Percentiles rank a stretch among this genome's conserved stretches.
These are phyloP conservation scores for Daboia siamensis DNA, from an alignment of 2,113 vertebrate genomes.

Conservation along the genomic window DNA sequence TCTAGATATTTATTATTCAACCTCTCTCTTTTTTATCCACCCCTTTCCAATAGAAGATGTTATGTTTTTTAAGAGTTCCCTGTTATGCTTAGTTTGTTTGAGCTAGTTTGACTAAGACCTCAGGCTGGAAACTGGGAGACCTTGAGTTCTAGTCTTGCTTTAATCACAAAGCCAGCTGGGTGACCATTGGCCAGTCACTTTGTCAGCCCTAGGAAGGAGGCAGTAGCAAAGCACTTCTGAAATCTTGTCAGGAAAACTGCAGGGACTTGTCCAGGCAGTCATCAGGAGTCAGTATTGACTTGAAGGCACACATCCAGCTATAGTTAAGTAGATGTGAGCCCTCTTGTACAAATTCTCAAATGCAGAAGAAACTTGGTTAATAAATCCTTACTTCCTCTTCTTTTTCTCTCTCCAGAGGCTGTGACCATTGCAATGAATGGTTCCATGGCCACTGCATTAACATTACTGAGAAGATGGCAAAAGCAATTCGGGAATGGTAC, in stretches of 20 bases:
- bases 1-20: neutral
- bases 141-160: neutral
- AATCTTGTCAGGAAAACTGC: neutral
- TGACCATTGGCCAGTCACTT: neutral
- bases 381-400: neutral
- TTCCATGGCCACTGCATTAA: slow-evolving; percentile 91
- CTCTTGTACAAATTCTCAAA: neutral
- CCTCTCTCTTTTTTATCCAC: neutral
- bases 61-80: neutral
- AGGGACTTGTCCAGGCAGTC: neutral
- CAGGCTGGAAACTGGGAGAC: neutral
- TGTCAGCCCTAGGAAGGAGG: neutral
- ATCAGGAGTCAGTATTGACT: neutral
- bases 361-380: neutral
- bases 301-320: neutral
- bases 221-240: neutral
- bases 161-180: neutral
- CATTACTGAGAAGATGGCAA: slow-evolving; percentile 91
- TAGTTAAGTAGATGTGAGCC: neutral
- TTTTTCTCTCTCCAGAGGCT: slow-evolving; percentile 73
- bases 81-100: neutral
- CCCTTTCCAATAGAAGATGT: too few relatives aligned
- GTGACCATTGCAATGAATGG: slow-evolving; percentile 93
- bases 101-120: neutral
- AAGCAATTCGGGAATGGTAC: slow-evolving; percentile 91